phyloP scores from a whole-genome alignment of 2,888 invertebrate species.

The Spilosoma lubricipeda region DNA sequence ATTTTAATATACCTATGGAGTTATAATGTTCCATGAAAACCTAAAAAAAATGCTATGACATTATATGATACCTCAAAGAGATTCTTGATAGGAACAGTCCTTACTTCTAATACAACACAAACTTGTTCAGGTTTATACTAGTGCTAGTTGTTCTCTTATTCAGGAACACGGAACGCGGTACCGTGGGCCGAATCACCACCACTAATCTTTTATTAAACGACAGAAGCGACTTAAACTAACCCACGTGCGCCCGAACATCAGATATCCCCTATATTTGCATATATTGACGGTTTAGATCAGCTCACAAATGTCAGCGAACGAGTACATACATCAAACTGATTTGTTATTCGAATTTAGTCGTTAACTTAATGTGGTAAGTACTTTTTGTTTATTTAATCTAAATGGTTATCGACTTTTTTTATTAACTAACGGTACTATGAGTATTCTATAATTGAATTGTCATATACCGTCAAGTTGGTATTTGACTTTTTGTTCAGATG shows the following conservation, averaged over 20 bases:
- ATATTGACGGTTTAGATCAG: conserved; percentile 79
- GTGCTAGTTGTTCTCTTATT: conserved; percentile 56
- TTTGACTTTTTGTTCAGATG: neutral
- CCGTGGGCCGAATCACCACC: conserved; percentile 79
- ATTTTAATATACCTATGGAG: too few relatives aligned
- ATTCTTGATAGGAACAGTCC: neutral
- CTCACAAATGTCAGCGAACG: conserved; percentile 49
- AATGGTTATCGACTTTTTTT: neutral
- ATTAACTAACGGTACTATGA: neutral
- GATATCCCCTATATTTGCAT: conserved; percentile 79
- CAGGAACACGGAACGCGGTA: conserved; percentile 67
- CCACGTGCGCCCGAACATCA: conserved; percentile 76
- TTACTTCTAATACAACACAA: conserved; percentile 16
- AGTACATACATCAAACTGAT: conserved; percentile 52
- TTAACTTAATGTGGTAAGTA: conserved; percentile 29
- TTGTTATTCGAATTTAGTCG: conserved; percentile 43
- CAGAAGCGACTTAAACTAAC: conserved; percentile 72
- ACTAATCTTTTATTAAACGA: conserved; percentile 79
- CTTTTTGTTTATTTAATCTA: conserved; percentile 14
- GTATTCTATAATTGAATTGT: neutral
- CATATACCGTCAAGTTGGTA: neutral
- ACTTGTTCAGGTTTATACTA: conserved; percentile 30
- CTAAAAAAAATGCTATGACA: too few relatives aligned
- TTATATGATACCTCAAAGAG: neutral
- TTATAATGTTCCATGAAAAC: too few relatives aligned